A percentile compares a stretch with the other conserved stretches of the same genome.
Conservation (phyloP, 2,113 vertebrate genomes). For the Pica pica region DNA sequence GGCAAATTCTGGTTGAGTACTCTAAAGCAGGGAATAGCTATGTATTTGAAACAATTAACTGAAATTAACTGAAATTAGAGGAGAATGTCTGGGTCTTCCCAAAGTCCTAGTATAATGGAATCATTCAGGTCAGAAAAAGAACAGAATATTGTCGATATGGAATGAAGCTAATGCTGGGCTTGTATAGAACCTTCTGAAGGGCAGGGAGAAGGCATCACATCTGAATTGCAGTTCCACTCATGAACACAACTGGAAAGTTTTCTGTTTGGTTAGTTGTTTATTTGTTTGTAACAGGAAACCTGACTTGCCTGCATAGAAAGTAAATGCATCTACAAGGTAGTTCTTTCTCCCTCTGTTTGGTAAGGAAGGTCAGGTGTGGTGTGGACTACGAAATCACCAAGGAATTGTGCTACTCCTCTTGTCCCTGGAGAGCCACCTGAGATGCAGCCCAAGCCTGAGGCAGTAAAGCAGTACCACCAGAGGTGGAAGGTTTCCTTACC, state of each 20-base stretch:
- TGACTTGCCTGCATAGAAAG: neutral
- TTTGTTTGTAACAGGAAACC: neutral
- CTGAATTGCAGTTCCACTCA: neutral
- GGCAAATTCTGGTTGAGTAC: neutral
- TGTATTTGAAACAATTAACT: neutral
- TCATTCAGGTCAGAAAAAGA: neutral
- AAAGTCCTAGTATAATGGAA: neutral
- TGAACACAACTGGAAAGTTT: neutral
- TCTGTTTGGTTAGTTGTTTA: neutral
- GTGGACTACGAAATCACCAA: accelerated
- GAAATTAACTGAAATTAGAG: neutral
- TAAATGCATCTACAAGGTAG: neutral
- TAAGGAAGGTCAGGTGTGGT: accelerated
- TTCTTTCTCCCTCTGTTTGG: neutral
- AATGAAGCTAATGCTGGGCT: neutral
- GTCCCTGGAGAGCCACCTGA: neutral
- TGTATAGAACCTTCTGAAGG: neutral
- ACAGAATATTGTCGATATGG: accelerated
- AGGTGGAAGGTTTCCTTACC: neutral
- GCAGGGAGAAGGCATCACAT: neutral
- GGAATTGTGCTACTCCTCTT: neutral
- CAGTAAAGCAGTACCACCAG: neutral
- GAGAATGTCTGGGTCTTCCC: neutral
- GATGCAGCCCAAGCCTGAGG: neutral
- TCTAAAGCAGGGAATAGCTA: neutral